Percentiles rank a stretch among this genome's conserved stretches.
phyloP scores from a whole-genome alignment of 1,140 invertebrate species.

The Phthorimaea operculella region DNA sequence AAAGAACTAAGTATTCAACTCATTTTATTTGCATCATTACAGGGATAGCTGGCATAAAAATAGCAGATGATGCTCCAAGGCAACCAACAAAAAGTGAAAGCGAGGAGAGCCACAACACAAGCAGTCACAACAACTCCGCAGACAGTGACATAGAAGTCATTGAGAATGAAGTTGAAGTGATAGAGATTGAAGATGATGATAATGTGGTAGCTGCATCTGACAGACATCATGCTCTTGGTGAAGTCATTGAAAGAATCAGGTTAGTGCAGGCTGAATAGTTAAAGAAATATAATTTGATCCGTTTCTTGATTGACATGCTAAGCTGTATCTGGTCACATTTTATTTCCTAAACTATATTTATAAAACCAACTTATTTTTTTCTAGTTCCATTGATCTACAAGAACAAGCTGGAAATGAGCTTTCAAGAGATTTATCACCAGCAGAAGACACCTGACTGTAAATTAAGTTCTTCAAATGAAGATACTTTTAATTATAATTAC shows the following conservation, averaged over 20 bases:
- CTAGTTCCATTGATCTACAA: slow-evolving; percentile 1
- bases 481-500: too few species aligned
- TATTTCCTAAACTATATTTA: too few species aligned
- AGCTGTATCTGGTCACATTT: too few species aligned
- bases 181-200: slow-evolving; percentile 6
- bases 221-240: too few species aligned
- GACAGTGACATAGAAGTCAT: not conserved
- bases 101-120: not conserved
- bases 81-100: slow-evolving; percentile 12
- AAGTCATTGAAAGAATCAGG: too few species aligned
- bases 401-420: not conserved
- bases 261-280: too few species aligned
- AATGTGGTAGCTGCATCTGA: not conserved
- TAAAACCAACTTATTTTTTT: not conserved
- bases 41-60: slow-evolving; percentile 62
- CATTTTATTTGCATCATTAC: not conserved
- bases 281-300: too few species aligned
- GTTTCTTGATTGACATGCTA: too few species aligned
- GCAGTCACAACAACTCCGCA: not conserved
- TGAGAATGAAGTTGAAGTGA: not conserved
- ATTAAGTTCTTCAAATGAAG: too few species aligned
- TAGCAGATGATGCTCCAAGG: slow-evolving; percentile 15
- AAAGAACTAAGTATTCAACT: too few species aligned
- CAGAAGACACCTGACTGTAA: not conserved
- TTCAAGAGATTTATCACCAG: not conserved